Evolutionary conservation across 2,797 vertebrate genomes (phyloP).

Genomic region (Arremon brunneinucha): DNA sequence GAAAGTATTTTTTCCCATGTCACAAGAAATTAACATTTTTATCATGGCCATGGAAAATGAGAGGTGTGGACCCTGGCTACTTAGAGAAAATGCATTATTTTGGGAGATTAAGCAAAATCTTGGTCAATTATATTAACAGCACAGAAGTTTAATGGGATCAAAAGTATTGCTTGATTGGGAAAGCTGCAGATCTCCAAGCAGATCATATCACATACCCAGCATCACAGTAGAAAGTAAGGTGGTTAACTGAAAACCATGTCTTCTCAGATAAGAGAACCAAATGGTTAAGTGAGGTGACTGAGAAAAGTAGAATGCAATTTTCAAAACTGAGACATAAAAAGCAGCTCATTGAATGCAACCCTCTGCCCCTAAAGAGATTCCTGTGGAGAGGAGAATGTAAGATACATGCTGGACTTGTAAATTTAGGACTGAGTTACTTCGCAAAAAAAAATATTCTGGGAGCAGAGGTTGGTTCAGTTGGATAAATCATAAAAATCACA

Average conservation of each 20-base stretch:
- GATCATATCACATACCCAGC: not conserved
- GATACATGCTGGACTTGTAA: not conserved
- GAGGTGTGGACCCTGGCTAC: not conserved
- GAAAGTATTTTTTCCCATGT: not conserved
- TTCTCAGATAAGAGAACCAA: not conserved
- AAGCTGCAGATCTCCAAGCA: not conserved
- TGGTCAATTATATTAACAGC: not conserved
- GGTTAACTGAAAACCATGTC: not conserved
- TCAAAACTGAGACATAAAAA: not conserved
- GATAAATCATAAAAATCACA: not conserved
- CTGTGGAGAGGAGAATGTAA: not conserved
- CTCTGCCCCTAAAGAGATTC: not conserved
- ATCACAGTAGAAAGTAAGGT: not conserved
- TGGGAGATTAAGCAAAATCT: not conserved
- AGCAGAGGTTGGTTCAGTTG: not conserved
- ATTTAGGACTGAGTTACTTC: not conserved
- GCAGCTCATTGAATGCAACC: not conserved
- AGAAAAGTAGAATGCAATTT: not conserved
- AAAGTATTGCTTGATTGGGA: not conserved
- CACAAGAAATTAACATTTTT: not conserved
- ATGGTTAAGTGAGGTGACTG: not conserved
- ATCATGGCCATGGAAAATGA: not conserved
- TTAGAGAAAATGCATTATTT: not conserved
- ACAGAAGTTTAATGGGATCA: not conserved
- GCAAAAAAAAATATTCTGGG: not conserved